Evolutionary conservation across 2,113 vertebrate species (phyloP), one percentile per base, ranked within the genome.

Genomic region (Hiodon tergisus): DNA sequence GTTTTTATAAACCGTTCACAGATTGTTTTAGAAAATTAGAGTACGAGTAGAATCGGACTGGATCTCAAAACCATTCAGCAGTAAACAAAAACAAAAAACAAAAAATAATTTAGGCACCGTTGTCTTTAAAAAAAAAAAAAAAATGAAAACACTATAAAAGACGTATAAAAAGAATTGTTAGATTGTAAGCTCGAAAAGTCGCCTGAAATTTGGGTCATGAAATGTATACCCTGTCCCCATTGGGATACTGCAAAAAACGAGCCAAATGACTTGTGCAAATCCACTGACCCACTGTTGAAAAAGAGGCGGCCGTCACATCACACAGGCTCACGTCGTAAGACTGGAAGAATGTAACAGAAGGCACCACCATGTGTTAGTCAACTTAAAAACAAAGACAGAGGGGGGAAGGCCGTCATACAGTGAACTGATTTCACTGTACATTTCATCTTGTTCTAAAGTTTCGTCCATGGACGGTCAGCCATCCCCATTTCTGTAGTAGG

Each of bases 281-380:
- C 31, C 31, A 2, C 92, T 86, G 77, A 89, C 88, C 81, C 87
- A 84, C 87, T 88, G 86, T 80, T 81, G 87, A 91, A 91, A 90
- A 88, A 85, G 83, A 89, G 85, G 89, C 83, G 83, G 90, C 91
- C 91, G 90, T 88, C 82, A 80, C 89, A 91, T 90, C 86, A 86
- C 92, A 90, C 90, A 93, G 88, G 89, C 89, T 91, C 88, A 93
- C 87, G 88, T 31, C 93, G 91, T 91, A 86, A 94, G 92, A 94
- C 93, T 94, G 90, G 90, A 96, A 94, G 93, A 91, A 95, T 93
- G 92, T 93, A 90, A 90, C 86, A 91, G 93, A 96, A 98, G 95
- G 95, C 94, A 96, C 94, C 95, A 93, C 96, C 94, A 96, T 96
- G 94, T 94, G 91, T 92, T 87, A 86, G 78, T 84, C 78, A 87